Evolutionary conservation across 2,888 invertebrate species (phyloP), one percentile per base, ranked within the genome.

Genomic region (Coremacera marginata): DNA sequence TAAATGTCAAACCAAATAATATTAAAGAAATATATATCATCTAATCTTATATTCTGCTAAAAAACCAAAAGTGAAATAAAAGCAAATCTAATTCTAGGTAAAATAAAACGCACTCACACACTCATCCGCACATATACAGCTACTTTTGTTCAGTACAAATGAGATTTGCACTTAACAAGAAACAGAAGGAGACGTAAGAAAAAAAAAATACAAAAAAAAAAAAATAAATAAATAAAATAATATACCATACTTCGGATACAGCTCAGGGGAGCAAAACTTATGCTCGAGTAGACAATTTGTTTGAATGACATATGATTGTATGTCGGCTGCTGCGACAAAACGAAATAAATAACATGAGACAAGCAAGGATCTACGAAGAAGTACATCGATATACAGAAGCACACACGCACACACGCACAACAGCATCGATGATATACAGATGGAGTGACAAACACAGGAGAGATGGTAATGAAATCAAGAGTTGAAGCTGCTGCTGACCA

Each of bases 281-380:
- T 60, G 57, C 57, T 60, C 19, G 57, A 25, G 57, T 25, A 60
- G 57, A 19, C 22, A n/a, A 37, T 65, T 70, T 25, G 14, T 44
- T 60, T 22, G 60, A 44, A 22, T 60, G 71, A 57, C 44, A 22
- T 34, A 72, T 60, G 31, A 34, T 37, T 44, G 57, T 19, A 44
- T 44, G 44, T 44, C 60, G 44, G 16, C 52, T 51, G 70, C 51
- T 70, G 70, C 70, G 51, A 70, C 70, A 70, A 72, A 60, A 60
- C 22, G 63, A 60, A 62, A 62, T 62, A 49, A 60, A 73, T 49
- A 73, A 63, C 62, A 62, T 63, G 27, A 22, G 72, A 44, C 62
- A 73, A 14, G n/a, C n/a, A 16, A 19, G 27, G 44, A 51, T 5
- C 25, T 51, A 68, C 44, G 9, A 5, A 5, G 49, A 1, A 11